Evolutionary conservation across 2,797 vertebrate species (phyloP), one percentile per base, ranked within the genome.

Genomic region (Anas bahamensis): DNA sequence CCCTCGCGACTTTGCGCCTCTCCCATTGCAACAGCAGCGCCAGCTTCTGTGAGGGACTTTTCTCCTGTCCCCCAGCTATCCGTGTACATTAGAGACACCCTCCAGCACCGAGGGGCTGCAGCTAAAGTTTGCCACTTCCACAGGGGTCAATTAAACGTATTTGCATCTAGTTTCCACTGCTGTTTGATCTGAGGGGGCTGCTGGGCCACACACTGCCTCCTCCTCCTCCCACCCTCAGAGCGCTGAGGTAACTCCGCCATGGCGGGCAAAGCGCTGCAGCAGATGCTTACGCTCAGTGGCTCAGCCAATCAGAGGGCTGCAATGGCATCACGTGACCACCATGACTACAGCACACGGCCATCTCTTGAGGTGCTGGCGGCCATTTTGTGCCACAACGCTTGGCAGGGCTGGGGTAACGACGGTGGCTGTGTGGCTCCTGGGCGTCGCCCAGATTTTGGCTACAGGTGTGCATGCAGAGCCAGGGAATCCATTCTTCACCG

Each of bases 321-420:
- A 2, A 0, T 5, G 46, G 4, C 10, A 13, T 50, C 75, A 65
- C 9, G 0, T 82, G 73, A 68, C 71, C 44, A 33, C 5, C 2
- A 2, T 9, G 7, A 13, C 57, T 19, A 18, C 10, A 14, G 3
- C 8, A 0, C 7, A 2, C 10, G 4, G 1, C 4, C 2, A 13
- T 24, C 3, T 19, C 4, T 2, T 8, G 13, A 13, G 53, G 17
- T 2, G 7, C 0, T 2, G 17, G 31, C 3, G 0, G 29, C 48
- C 31, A 10, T 23, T 23, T 50, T 52, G 76, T 3, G 16, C 4
- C 0, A 0, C 0, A 10, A 2, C 2, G 11, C 4, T 6, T 29
- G 13, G 1, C 4, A 3, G 0, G 0, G 21, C 4, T 0, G 1
- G 4, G 22, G 23, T 13, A 12, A 8, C 2, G 13, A 16, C 24